These are phyloP conservation scores for Meiosimyza platycephala DNA, from an alignment of 2,888 invertebrate species.

Conservation along the genomic window DNA sequence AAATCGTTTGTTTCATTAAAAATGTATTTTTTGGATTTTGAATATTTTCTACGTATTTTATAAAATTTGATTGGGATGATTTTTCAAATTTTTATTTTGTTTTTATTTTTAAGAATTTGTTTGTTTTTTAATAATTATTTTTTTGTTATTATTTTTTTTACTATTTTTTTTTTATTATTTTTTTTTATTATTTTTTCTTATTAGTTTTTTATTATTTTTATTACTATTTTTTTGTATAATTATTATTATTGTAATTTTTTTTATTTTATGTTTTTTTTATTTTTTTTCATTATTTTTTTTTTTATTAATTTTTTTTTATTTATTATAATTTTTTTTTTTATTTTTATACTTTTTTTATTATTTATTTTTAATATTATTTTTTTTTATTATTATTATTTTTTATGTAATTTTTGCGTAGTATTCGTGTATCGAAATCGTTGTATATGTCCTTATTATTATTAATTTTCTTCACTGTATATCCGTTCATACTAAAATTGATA, in stretches of 20 bases:
- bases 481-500: conserved; percentile 44
- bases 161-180: conserved; percentile 27
- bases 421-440: conserved; percentile 7
- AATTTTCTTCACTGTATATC: conserved; percentile 18
- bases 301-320: conserved; percentile 34
- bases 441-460: conserved; percentile 17
- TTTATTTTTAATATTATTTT: conserved; percentile 26
- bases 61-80: conserved; percentile 29
- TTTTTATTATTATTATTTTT: conserved; percentile 34
- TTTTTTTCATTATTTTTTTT: conserved; percentile 32
- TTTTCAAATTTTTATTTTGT: conserved; percentile 30
- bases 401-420: background rate
- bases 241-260: conserved; percentile 16
- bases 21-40: conserved; percentile 31
- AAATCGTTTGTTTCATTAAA: conserved; percentile 46
- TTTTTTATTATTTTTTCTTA: conserved; percentile 35
- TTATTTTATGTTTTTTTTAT: conserved; percentile 30
- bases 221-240: conserved; percentile 34
- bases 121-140: conserved; percentile 15
- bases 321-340: conserved; percentile 26
- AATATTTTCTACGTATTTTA: background rate
- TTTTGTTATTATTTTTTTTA: conserved; percentile 31
- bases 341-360: conserved; percentile 30
- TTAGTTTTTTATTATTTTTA: conserved; percentile 30
- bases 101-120: conserved; percentile 10